Conservation (phyloP, 2,113 vertebrate species). For the Theristicus caerulescens region DNA sequence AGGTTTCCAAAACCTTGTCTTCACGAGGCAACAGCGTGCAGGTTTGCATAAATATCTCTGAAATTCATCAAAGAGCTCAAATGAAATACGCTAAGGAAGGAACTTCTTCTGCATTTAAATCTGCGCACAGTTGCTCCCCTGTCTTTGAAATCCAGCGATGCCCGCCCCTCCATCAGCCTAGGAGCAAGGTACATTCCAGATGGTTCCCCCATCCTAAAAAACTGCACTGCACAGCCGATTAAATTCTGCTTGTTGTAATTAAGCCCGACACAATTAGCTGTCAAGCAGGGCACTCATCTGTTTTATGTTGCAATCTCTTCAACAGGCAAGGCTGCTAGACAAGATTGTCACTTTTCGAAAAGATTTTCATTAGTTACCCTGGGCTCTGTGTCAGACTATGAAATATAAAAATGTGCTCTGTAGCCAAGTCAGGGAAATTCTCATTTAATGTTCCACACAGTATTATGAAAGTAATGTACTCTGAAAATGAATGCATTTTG, state of each 20-base stretch:
- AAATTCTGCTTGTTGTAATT: slow-evolving; percentile 78
- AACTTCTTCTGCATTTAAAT: slow-evolving; percentile 8
- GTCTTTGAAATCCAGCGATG: background rate
- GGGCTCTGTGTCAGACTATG: slow-evolving; percentile 63
- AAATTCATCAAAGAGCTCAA: slow-evolving; percentile 23
- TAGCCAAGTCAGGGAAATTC: slow-evolving; percentile 66
- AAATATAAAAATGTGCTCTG: slow-evolving; percentile 61
- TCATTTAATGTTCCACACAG: slow-evolving; percentile 67
- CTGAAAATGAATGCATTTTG: slow-evolving; percentile 70
- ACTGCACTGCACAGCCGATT: slow-evolving; percentile 69
- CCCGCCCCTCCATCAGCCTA: slow-evolving; percentile 19
- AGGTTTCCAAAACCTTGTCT: background rate
- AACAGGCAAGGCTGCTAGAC: slow-evolving; percentile 59
- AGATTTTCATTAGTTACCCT: slow-evolving; percentile 74
- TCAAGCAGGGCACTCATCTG: slow-evolving; percentile 74
- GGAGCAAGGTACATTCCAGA: slow-evolving; percentile 62
- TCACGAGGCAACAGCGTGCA: background rate
- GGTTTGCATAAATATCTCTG: slow-evolving; percentile 34
- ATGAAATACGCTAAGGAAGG: background rate
- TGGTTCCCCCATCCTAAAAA: slow-evolving; percentile 60
- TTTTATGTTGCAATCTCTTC: slow-evolving; percentile 76
- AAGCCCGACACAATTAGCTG: slow-evolving; percentile 77
- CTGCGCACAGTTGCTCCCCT: background rate
- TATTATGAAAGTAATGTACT: slow-evolving; percentile 73
- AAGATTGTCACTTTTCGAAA: slow-evolving; percentile 73